Conservation (phyloP, 37 sponge, comb jelly and placozoan genomes). For the Tethya wilhelma region DNA sequence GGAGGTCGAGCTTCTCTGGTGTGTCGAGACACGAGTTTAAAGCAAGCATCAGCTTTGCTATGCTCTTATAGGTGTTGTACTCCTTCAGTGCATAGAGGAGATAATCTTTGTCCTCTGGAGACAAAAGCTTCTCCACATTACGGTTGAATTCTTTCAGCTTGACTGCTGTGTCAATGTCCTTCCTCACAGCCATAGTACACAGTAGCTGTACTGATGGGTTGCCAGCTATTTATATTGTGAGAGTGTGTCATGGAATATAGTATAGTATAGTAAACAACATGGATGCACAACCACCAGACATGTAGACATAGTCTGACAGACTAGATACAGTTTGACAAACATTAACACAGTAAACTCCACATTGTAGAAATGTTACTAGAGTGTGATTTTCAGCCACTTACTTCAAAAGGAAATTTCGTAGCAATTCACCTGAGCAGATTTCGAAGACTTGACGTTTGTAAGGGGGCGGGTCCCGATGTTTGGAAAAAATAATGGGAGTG, state of each 20-base stretch:
- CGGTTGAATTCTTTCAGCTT: slow-evolving; percentile 57
- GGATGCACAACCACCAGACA: background rate
- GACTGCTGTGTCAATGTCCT: slow-evolving; percentile 49
- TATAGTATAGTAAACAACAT: background rate
- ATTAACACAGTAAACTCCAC: too few species aligned
- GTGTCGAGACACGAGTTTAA: slow-evolving; percentile 85
- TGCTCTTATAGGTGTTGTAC: slow-evolving; percentile 81
- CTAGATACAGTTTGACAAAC: too few species aligned
- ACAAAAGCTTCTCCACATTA: slow-evolving; percentile 63
- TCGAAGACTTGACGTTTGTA: too few species aligned
- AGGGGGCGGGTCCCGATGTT: slow-evolving; percentile 12
- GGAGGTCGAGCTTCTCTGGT: slow-evolving; percentile 82
- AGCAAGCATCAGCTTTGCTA: slow-evolving; percentile 77
- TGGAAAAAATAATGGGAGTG: background rate
- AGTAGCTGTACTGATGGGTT: background rate
- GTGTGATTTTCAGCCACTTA: too few species aligned
- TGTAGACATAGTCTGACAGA: too few species aligned
- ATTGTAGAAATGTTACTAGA: too few species aligned
- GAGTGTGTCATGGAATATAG: background rate
- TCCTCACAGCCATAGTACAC: slow-evolving; percentile 21
- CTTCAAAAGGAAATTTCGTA: too few species aligned
- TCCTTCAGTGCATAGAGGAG: slow-evolving; percentile 80
- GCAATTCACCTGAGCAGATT: too few species aligned
- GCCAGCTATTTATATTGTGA: background rate
- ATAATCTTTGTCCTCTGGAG: slow-evolving; percentile 78